Evolutionary conservation across 2,113 vertebrate genomes (phyloP), one percentile per base, ranked within the genome.

Genomic region (Chlamydotis undulata): DNA sequence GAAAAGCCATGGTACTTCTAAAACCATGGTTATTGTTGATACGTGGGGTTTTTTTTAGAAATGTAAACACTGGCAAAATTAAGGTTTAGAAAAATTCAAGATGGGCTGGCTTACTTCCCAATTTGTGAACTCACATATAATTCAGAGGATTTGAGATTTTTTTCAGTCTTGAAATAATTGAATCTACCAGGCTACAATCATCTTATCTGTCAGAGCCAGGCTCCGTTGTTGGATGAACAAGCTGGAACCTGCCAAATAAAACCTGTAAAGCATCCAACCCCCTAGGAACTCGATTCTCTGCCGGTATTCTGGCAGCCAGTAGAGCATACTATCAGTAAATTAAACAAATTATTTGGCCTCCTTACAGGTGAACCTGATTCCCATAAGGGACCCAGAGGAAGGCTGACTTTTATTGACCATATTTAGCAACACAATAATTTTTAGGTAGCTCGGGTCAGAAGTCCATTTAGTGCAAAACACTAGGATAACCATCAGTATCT

Each of bases 11-110:
- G 11, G 50, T 22, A 84, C 18, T 33, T 49, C n/a, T 67, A 71
- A 70, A 59, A 70, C 37, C 18, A 33, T 7, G 1, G 29, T 33
- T 49, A 60, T 29, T 28, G 24, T 19, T 37, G 39, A 45, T 43
- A 74, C 0, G 1, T 1, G 3, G 14, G 28, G 77, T 8, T 5
- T 0, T 9, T 35, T 39, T 80, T 57, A 64, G 37, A 25, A 82
- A 35, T 12, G 50, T 22, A 80, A 80, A 75, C 15, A 64, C 56
- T 2, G 11, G 33, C 19, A 78, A 78, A 73, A 73, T n/a, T 22
- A 61, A 28, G 39, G 39, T 13, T 84, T 52, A 45, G 49, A 80
- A 75, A 61, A 63, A 63, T 35, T 56, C 15, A n/a, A 11, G 61
- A 39, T 47, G 37, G 1, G 2, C 22, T 39, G 45, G 37, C 63